Percentiles rank a stretch among this genome's conserved stretches.
phyloP scores from a whole-genome alignment of 2,797 vertebrate species.

The Florisuga fusca region DNA sequence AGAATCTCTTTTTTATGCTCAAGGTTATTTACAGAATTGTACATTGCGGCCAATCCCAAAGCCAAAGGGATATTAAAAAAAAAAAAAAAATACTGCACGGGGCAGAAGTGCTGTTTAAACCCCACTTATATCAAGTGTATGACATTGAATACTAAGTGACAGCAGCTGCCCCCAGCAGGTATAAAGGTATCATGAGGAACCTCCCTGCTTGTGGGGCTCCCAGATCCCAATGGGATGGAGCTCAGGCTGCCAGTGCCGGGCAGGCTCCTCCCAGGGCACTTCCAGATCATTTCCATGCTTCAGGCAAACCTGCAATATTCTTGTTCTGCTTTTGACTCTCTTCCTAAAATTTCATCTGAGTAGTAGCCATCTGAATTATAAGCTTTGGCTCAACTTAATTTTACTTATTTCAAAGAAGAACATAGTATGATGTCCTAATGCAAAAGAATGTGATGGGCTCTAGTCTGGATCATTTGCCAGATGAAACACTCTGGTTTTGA shows the following conservation, averaged over 20 bases:
- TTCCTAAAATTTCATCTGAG: background rate
- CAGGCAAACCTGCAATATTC: rapidly evolving
- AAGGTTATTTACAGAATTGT: slow-evolving; percentile 29
- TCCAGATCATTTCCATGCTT: rapidly evolving
- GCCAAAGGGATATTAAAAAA: background rate
- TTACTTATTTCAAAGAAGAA: background rate
- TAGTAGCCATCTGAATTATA: background rate
- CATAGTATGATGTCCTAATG: background rate
- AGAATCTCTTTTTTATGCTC: slow-evolving; percentile 43
- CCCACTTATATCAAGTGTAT: background rate
- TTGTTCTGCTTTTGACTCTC: background rate
- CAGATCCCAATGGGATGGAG: rapidly evolving
- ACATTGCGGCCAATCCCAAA: background rate
- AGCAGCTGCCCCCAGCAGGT: background rate
- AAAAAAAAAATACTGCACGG: background rate
- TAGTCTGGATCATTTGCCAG: background rate
- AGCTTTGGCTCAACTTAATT: background rate
- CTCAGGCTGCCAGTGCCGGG: rapidly evolving
- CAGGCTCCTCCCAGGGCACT: background rate
- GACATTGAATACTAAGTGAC: background rate
- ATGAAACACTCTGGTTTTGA: background rate
- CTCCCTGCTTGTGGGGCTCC: background rate
- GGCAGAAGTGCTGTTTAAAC: background rate
- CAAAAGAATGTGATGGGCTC: background rate
- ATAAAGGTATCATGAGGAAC: background rate